Evolutionary conservation across 2,888 invertebrate genomes (phyloP).

Genomic region (Embidobia sp.): DNA sequence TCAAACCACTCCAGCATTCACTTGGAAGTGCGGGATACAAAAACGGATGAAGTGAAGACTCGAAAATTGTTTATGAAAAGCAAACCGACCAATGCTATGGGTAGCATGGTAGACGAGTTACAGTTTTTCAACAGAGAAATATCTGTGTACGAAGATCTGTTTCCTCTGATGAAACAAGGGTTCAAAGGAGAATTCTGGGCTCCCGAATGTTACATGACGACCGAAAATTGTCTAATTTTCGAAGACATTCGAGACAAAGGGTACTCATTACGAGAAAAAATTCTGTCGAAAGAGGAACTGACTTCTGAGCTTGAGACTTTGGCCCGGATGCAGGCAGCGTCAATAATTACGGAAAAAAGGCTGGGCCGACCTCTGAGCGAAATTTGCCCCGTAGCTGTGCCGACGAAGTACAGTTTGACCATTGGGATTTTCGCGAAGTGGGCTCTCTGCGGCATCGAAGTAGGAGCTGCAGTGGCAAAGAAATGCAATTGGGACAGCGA

Average conservation of each 20-base stretch:
- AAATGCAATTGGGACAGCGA: slow-evolving; percentile 24
- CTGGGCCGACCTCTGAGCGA: slow-evolving; percentile 69
- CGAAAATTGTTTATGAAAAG: slow-evolving; percentile 84
- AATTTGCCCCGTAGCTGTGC: slow-evolving; percentile 69
- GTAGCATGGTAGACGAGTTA: slow-evolving; percentile 82
- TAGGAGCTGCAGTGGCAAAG: slow-evolving; percentile 67
- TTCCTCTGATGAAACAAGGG: slow-evolving; percentile 78
- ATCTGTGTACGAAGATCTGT: slow-evolving; percentile 80
- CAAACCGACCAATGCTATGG: slow-evolving; percentile 82
- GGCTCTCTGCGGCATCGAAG: slow-evolving; percentile 11
- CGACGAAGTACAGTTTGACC: slow-evolving; percentile 9
- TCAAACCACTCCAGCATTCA: slow-evolving; percentile 70
- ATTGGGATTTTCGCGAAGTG: slow-evolving; percentile 54
- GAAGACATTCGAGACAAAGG: slow-evolving; percentile 77
- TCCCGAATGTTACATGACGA: slow-evolving; percentile 74
- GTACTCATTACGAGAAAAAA: slow-evolving; percentile 68
- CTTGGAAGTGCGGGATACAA: slow-evolving; percentile 54
- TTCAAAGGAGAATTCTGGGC: slow-evolving; percentile 72
- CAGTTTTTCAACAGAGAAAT: slow-evolving; percentile 83
- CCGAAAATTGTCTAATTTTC: slow-evolving; percentile 75
- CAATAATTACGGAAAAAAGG: slow-evolving; percentile 72
- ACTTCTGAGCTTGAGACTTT: slow-evolving; percentile 69
- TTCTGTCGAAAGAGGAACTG: slow-evolving; percentile 61
- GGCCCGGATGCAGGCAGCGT: slow-evolving; percentile 75
- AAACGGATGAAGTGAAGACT: slow-evolving; percentile 8